Evolutionary conservation across 2,888 invertebrate species (phyloP).

Genomic region (Micoletzkya japonica): DNA sequence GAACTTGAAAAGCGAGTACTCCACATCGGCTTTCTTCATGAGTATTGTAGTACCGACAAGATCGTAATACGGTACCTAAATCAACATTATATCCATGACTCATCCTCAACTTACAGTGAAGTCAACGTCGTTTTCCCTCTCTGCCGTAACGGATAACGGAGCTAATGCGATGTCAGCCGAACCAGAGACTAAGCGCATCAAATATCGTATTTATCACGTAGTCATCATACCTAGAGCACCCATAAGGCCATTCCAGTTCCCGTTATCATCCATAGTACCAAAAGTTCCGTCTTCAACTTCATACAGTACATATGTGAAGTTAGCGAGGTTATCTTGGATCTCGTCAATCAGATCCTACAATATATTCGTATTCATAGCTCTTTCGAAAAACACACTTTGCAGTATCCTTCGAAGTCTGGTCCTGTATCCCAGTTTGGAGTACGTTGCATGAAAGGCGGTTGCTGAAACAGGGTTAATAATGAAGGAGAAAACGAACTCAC

Average conservation of each 20-base stretch:
- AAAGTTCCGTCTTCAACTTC: conserved; percentile 78
- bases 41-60: conserved; percentile 93
- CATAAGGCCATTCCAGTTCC: conserved; percentile 81
- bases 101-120: conserved; percentile 72
- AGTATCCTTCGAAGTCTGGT: conserved; percentile 75
- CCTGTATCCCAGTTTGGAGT: conserved; percentile 38
- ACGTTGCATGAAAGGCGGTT: conserved; percentile 68
- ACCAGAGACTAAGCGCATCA: conserved; percentile 37
- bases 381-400: conserved; percentile 70
- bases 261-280: conserved; percentile 85
- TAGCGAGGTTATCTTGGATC: conserved; percentile 76
- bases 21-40: conserved; percentile 85
- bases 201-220: not conserved
- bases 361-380: too few relatives aligned
- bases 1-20: conserved; percentile 92
- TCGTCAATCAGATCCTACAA: conserved; percentile 79
- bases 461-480: conserved; percentile 60
- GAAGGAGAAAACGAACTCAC: conserved; percentile 36
- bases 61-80: conserved; percentile 86
- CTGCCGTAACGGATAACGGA: conserved; percentile 94
- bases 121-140: conserved; percentile 92
- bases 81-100: conserved; percentile 63
- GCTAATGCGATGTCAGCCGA: conserved; percentile 88
- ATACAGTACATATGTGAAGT: conserved; percentile 87
- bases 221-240: conserved; percentile 65